phyloP scores from a whole-genome alignment of 2,797 vertebrate species.

The Kryptopterus vitreolus region DNA sequence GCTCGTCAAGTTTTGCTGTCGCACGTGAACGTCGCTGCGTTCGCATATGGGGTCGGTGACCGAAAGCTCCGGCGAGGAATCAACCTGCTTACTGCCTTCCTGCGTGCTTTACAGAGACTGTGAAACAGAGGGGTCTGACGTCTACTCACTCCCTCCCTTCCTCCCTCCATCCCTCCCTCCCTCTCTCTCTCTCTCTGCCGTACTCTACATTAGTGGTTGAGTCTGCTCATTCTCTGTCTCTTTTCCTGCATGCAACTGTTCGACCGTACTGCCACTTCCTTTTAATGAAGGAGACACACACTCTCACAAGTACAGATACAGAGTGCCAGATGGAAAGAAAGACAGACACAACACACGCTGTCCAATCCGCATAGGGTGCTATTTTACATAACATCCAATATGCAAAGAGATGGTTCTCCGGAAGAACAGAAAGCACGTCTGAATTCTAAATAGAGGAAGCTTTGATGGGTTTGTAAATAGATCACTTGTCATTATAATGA shows the following conservation, averaged over 20 bases:
- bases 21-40: background rate
- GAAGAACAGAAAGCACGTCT: background rate
- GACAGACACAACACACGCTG: constrained; percentile 23
- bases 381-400: constrained; percentile 59
- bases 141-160: constrained; percentile 50
- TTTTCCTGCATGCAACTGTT: constrained; percentile 74
- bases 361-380: constrained; percentile 44
- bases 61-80: constrained; percentile 18
- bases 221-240: constrained; percentile 64
- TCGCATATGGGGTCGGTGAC: constrained; percentile 1
- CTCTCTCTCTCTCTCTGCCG: constrained; percentile 61
- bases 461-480: background rate
- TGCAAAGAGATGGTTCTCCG: constrained; percentile 40
- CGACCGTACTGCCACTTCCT: constrained; percentile 83
- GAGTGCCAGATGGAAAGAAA: constrained; percentile 27
- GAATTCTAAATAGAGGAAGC: constrained; percentile 22
- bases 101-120: constrained; percentile 37
- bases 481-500: constrained; percentile 1
- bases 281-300: constrained; percentile 58
- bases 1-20: constrained; percentile 18
- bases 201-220: constrained; percentile 74
- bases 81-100: constrained; percentile 54
- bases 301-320: constrained; percentile 4
- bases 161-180: constrained; percentile 49
- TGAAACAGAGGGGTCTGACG: constrained; percentile 49